These are phyloP conservation scores for Neomonachus schauinslandi DNA, from an alignment of 2,113 vertebrate genomes.

Conservation along the genomic window DNA sequence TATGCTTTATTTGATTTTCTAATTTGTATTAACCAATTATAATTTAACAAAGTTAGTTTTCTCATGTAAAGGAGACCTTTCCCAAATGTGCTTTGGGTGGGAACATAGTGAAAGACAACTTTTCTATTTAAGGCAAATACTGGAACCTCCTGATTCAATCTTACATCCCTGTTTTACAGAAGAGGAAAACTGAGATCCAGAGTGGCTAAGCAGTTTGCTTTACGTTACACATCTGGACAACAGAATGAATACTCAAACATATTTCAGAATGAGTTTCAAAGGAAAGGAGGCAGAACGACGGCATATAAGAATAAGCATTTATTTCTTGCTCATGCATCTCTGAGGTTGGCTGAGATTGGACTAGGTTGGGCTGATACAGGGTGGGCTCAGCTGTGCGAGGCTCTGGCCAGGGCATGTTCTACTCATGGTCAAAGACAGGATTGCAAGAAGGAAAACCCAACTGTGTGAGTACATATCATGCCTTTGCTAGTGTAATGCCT, in stretches of 20 bases:
- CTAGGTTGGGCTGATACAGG: not conserved
- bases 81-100: not conserved
- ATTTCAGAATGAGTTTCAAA: not conserved
- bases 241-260: not conserved
- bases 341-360: not conserved
- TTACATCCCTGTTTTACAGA: not conserved
- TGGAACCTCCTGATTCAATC: not conserved
- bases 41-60: not conserved
- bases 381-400: not conserved
- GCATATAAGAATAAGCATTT: not conserved
- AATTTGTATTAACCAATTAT: not conserved
- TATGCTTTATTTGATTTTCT: not conserved
- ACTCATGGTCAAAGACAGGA: not conserved
- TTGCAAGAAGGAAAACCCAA: not conserved
- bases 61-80: not conserved
- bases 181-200: not conserved
- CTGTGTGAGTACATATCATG: not conserved
- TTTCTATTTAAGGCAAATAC: not conserved
- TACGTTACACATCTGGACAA: not conserved
- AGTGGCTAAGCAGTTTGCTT: not conserved
- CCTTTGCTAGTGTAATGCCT: not conserved
- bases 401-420: not conserved
- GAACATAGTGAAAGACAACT: conserved; percentile 9
- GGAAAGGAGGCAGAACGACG: not conserved
- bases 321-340: not conserved